Base-by-base conservation (phyloP, 2,797 vertebrate species). In the Hoplostethus atlanticus region DNA sequence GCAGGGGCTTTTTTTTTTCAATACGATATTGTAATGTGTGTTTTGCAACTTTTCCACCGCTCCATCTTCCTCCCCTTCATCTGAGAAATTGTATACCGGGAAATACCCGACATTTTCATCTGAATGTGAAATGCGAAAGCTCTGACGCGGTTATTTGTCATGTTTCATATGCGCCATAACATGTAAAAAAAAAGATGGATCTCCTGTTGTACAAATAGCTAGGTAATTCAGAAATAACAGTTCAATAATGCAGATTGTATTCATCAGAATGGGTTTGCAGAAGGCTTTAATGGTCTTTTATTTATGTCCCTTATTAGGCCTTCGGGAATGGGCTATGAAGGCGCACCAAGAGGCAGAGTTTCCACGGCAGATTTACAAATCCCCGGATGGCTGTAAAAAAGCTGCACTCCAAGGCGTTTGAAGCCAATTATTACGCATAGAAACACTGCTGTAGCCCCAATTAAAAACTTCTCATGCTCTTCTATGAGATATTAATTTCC, bases 371-470 rank as follows among this genome's bases (percentile, higher is more conserved):
- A 78, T 77, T 88, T 80, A 77, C 76, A 82, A 80, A 74, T 84
- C 80, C 80, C 71, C 50, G 28, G 51, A 76, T 87, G 73, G 76
- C 73, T 76, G 82, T 85, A 85, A 86, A 85, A 86, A 85, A 83
- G 79, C 66, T 81, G 74, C 73, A 73, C 84, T 84, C 52, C 59
- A 55, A 84, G 81, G 74, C 74, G 71, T 86, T 80, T 73, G 73
- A 80, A 90, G 77, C 74, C 87, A 88, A 85, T 87, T 83, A 90
- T 76, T 69, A 81, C 80, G 68, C 57, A 40, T 67, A 68, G 48
- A 83, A 28, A 79, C 63, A 75, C 57, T 11, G 73, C 68, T 79
- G 68, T 83, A 86, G 76, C 70, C 73, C 81, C 84, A 90, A 89
- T 89, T 91, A 73, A 88, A 85, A 87, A 76, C 72, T 56, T 71